Evolutionary conservation across 2,888 invertebrate genomes (phyloP).

Genomic region (Tinea semifulvella): DNA sequence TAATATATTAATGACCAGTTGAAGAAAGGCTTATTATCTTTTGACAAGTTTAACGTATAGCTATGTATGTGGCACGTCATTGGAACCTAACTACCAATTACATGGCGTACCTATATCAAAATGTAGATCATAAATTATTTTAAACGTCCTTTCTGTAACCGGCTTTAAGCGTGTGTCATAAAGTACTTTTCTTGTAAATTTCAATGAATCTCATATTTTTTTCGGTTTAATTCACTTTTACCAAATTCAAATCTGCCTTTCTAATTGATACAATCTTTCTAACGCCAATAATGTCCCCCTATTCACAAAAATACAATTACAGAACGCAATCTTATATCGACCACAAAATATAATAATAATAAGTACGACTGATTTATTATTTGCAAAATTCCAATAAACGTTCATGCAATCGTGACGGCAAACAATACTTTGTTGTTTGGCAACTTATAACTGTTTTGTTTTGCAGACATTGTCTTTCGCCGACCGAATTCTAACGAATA

Average conservation of each 20-base stretch:
- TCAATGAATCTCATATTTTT: no score
- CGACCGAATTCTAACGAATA: neutral
- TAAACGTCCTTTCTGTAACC: no score
- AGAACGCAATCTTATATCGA: neutral
- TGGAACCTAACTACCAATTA: no score
- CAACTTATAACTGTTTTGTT: slow-evolving; percentile 10
- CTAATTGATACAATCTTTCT: slow-evolving; percentile 1
- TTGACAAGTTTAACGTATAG: no score
- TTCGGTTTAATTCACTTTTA: no score
- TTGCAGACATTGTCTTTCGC: slow-evolving; percentile 18
- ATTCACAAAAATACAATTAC: slow-evolving; percentile 3
- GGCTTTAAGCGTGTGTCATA: no score
- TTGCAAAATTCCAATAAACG: slow-evolving; percentile 6
- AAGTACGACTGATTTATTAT: slow-evolving; percentile 1
- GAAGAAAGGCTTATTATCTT: no score
- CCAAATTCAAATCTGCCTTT: neutral
- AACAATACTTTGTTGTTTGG: slow-evolving; percentile 17
- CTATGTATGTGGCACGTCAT: no score
- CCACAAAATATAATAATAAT: neutral
- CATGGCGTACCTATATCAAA: no score
- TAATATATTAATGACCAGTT: no score
- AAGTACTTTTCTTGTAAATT: no score
- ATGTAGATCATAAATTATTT: no score
- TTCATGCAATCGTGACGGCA: neutral
- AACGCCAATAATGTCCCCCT: neutral